These are phyloP conservation scores for Epicauta chinensis DNA, from an alignment of 1,140 invertebrate genomes.

Conservation along the genomic window DNA sequence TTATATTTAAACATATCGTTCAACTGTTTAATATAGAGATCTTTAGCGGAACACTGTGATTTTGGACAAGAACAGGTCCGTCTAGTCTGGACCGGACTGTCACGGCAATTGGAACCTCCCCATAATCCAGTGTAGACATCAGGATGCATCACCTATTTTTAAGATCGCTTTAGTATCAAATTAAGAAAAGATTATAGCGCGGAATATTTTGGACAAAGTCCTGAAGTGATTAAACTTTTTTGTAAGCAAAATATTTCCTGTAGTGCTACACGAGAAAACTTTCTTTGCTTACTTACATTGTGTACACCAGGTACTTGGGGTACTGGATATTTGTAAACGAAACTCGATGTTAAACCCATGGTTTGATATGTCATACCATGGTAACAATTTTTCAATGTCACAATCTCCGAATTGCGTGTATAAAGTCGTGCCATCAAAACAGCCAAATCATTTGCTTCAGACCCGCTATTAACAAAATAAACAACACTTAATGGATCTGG, in stretches of 20 bases:
- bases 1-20: constrained; percentile 65
- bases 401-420: constrained; percentile 77
- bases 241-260: no score
- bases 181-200: no score
- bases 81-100: constrained; percentile 74
- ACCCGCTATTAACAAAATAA: constrained; percentile 93
- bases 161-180: no score
- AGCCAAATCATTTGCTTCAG: constrained; percentile 95
- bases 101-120: constrained; percentile 82
- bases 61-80: constrained; percentile 60
- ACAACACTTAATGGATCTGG: constrained; percentile 82
- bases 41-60: constrained; percentile 62
- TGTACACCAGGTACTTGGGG: constrained; percentile 72
- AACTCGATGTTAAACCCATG: constrained; percentile 76
- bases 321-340: constrained; percentile 71
- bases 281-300: constrained; percentile 76
- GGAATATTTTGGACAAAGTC: no score
- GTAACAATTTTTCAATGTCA: constrained; percentile 83
- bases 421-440: constrained; percentile 78
- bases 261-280: no score
- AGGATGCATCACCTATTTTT: constrained; percentile 71
- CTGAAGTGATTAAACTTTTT: no score
- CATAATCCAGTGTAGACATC: constrained; percentile 85
- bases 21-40: constrained; percentile 76
- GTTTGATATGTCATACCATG: constrained; percentile 83